These are phyloP conservation scores for Drosophila ohnishii DNA, from an alignment of 1,140 invertebrate species.

Conservation along the genomic window DNA sequence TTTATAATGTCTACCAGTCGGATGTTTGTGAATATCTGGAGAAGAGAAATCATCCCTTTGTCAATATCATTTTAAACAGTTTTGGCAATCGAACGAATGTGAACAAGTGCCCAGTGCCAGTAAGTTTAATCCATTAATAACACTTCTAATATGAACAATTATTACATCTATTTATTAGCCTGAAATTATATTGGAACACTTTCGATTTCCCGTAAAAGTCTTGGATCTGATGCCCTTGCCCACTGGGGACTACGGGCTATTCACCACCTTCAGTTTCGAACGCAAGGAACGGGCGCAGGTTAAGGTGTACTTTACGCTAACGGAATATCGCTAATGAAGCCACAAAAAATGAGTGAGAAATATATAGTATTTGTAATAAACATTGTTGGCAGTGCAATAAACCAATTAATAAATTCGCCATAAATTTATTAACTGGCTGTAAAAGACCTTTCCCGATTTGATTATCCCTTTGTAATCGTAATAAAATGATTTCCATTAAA, in stretches of 20 bases:
- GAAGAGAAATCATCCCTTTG: conserved; percentile 70
- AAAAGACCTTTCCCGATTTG: conserved; percentile 40
- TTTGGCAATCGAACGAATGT: conserved; percentile 61
- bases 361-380: conserved; percentile 39
- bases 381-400: conserved; percentile 57
- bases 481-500: conserved; percentile 37
- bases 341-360: conserved; percentile 7
- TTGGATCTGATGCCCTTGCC: conserved; percentile 60
- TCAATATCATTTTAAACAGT: conserved; percentile 67
- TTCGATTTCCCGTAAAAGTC: conserved; percentile 61
- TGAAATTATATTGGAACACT: conserved; percentile 56
- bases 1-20: conserved; percentile 59
- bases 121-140: conserved; percentile 7
- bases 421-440: conserved; percentile 44
- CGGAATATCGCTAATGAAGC: conserved; percentile 48
- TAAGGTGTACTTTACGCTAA: conserved; percentile 63
- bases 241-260: conserved; percentile 64
- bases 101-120: conserved; percentile 58
- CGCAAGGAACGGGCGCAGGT: conserved; percentile 40
- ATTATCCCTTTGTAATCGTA: conserved; percentile 39
- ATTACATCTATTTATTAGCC: conserved; percentile 8
- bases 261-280: conserved; percentile 51
- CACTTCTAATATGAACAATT: too few relatives aligned
- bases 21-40: conserved; percentile 71
- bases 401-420: conserved; percentile 62